These are phyloP conservation scores for Nowickia ferox DNA, from an alignment of 2,888 invertebrate genomes.

Conservation along the genomic window DNA sequence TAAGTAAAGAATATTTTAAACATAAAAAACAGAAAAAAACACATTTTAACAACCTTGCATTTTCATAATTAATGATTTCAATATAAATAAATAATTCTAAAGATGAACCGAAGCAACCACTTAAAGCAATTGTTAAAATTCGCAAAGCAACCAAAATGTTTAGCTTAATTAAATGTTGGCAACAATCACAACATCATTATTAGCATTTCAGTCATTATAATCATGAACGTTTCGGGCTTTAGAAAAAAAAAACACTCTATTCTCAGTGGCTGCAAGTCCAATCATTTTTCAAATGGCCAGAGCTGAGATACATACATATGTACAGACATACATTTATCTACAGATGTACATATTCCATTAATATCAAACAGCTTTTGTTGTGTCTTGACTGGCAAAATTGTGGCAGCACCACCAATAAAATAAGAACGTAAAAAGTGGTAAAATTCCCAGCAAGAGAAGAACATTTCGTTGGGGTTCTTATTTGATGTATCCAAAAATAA, in stretches of 20 bases:
- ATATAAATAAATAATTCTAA: not conserved
- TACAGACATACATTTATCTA: too few relatives aligned
- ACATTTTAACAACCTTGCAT: not conserved
- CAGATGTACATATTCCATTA: not conserved
- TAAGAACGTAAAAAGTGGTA: slow-evolving; percentile 25
- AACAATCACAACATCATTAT: slow-evolving; percentile 18
- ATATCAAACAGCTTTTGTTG: not conserved
- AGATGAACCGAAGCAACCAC: not conserved
- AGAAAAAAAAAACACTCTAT: not conserved
- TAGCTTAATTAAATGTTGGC: slow-evolving; percentile 27
- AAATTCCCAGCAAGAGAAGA: slow-evolving; percentile 10
- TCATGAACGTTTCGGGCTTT: not conserved
- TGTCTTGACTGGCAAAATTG: not conserved
- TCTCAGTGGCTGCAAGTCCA: not conserved
- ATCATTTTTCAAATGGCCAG: not conserved
- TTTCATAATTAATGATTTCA: not conserved
- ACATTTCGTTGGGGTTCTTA: slow-evolving; percentile 25
- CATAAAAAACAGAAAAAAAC: not conserved
- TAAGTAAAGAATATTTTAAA: too few relatives aligned
- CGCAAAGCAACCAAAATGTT: not conserved
- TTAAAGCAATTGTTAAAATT: slow-evolving; percentile 48
- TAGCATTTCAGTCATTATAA: slow-evolving; percentile 1
- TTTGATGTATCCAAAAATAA: slow-evolving; percentile 44
- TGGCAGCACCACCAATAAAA: slow-evolving; percentile 15
- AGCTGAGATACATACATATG: too few relatives aligned